Conservation (phyloP, 2,888 invertebrate species). For the Neoaliturus tenellus region DNA sequence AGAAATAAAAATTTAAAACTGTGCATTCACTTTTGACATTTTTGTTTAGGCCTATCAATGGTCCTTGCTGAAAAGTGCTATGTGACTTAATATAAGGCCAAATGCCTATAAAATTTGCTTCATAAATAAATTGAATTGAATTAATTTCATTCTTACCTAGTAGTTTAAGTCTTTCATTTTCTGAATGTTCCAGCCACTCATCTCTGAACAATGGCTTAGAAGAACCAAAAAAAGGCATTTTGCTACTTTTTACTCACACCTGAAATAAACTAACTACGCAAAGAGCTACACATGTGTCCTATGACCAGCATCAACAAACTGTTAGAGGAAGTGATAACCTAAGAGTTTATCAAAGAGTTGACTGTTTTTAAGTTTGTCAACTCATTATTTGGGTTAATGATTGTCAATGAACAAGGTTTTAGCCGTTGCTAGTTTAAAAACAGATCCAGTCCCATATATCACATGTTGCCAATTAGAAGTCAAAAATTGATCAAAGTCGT, state of each 20-base stretch:
- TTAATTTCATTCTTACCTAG: neutral
- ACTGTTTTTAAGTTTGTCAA: neutral
- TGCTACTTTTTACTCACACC: neutral
- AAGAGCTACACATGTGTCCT: neutral
- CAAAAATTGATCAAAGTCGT: too few species aligned
- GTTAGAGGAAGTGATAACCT: neutral
- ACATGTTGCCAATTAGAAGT: too few species aligned
- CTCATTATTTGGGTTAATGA: neutral
- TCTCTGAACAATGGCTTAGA: neutral
- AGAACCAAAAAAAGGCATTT: constrained; percentile 15
- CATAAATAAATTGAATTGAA: too few species aligned
- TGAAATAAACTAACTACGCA: neutral
- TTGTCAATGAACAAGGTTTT: neutral
- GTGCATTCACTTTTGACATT: too few species aligned
- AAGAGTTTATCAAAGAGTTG: neutral
- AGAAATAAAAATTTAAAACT: too few species aligned
- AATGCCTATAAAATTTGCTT: too few species aligned
- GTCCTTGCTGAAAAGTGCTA: too few species aligned
- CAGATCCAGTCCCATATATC: neutral
- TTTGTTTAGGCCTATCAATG: too few species aligned
- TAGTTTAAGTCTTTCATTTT: neutral
- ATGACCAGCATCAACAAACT: neutral
- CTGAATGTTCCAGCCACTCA: constrained; percentile 4
- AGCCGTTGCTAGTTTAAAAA: neutral
- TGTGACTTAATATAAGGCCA: too few species aligned